Base-by-base conservation (phyloP, 2,113 vertebrate species). In the Ctenodactylus gundi region DNA sequence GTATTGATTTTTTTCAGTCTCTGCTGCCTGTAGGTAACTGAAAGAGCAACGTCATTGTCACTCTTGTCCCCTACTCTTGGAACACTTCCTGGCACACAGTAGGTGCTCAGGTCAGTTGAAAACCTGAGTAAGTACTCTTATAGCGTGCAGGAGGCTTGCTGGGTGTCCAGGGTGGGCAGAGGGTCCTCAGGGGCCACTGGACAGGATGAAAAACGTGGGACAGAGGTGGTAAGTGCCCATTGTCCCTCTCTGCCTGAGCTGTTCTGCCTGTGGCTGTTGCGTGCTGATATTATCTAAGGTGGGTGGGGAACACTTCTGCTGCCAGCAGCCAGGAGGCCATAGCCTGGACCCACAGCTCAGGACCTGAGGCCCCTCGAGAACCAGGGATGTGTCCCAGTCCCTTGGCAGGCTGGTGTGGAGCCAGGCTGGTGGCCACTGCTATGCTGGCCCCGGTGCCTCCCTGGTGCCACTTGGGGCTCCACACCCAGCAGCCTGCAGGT, bases 251-350 rank as follows among this genome's bases (percentile, higher is more conserved):
- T 11, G 31, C 36, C 58, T 55, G 36, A 23, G 41, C 65, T 14
- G 0, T 2, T 49, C 51, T 25, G 36, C 53, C 34, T 27, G 46
- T 9, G 6, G 25, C 29, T 64, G 20, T 72, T 55, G 34, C 36
- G 11, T 36, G 2, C n/a, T 57, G 25, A 1, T 44, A 27, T 65
- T 84, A 36, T 1, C 78, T 39, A 39, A 20, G 49, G 34, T 23
- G 68, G 17, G 3, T 1, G 15, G 10, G 20, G 15, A 10, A 11
- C 17, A 76, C 11, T 20, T 14, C 64, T 51, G 0, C 3, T 23
- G 78, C 41, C 17, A n/a, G 2, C 15, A 73, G 73, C 29, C 9
- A 4, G 0, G 0, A n/a, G n/a, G n/a, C n/a, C n/a, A n/a, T n/a
- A n/a, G n/a, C 25, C n/a, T 34, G 7, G 58, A 46, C 13, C 6